phyloP scores from a whole-genome alignment of 2,797 vertebrate species.

The Crenichthys baileyi region DNA sequence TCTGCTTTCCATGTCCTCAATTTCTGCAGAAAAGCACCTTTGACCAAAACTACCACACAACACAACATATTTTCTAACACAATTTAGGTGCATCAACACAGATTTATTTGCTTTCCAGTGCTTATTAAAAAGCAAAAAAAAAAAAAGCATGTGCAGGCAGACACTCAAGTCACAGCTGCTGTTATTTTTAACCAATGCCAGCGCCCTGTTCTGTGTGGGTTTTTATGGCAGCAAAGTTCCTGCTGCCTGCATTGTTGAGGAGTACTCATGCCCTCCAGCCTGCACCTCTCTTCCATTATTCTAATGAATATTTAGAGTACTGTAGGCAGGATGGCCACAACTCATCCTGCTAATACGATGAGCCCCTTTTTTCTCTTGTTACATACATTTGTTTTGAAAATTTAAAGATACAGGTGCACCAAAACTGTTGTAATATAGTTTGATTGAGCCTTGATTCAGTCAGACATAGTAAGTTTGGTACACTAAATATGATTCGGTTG shows the following conservation, averaged over 20 bases:
- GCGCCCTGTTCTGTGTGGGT: constrained; percentile 12
- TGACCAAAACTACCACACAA: constrained; percentile 8
- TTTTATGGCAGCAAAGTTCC: constrained; percentile 21
- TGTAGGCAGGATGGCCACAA: constrained; percentile 19
- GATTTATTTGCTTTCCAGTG: constrained; percentile 35
- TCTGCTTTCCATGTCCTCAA: constrained; percentile 1
- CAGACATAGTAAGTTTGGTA: background rate
- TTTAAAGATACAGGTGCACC: background rate
- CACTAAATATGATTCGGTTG: background rate
- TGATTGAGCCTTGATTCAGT: background rate
- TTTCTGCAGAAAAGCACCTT: background rate
- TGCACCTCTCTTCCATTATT: constrained; percentile 47
- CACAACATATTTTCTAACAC: background rate
- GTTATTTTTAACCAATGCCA: constrained; percentile 19
- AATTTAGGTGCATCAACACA: constrained; percentile 13
- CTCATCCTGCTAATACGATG: constrained; percentile 16
- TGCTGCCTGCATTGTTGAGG: constrained; percentile 15
- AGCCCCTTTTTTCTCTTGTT: background rate
- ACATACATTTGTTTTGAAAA: background rate
- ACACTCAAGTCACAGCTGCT: constrained; percentile 15
- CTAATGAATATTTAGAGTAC: constrained; percentile 64
- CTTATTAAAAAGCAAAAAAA: constrained; percentile 10
- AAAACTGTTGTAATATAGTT: background rate
- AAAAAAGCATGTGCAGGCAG: background rate
- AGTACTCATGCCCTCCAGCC: constrained; percentile 26